Base-by-base conservation (phyloP, 1,140 invertebrate genomes). In the Ceratitis capitata region DNA sequence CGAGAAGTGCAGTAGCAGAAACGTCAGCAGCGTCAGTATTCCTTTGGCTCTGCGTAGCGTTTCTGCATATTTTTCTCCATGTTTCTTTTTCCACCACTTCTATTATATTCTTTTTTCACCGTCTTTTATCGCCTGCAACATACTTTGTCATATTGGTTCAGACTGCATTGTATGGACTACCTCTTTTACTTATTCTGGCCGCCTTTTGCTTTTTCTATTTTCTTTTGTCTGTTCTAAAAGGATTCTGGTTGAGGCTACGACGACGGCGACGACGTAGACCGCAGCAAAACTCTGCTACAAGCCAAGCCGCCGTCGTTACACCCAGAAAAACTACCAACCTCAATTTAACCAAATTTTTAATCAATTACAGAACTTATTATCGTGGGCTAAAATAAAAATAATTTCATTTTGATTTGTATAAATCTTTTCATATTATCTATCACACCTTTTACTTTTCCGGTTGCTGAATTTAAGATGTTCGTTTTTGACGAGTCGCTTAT, bases 371-470 rank as follows among this genome's bases (percentile, higher is more conserved):
- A n/a, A n/a, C n/a, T n/a, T n/a, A n/a, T n/a, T n/a, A n/a, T n/a
- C n/a, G n/a, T n/a, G n/a, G n/a, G n/a, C n/a, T n/a, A n/a, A n/a
- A n/a, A n/a, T n/a, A n/a, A n/a, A n/a, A n/a, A n/a, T n/a, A n/a
- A n/a, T n/a, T n/a, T n/a, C n/a, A n/a, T n/a, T n/a, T n/a, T n/a
- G n/a, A n/a, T n/a, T n/a, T n/a, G n/a, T n/a, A n/a, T n/a, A n/a
- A n/a, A n/a, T n/a, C n/a, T 42, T 74, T 14, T 78, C 45, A 78
- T 1, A 19, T 45, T 78, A 78, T 42, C 26, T 45, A 78, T 7
- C 69, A 39, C 69, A 78, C 69, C 69, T 78, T 78, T 78, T 78
- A n/a, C 45, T 45, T 47, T 26, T 39, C 69, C 69, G 69, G 69
- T n/a, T 39, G 26, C 32, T 45, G 39, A 39, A 78, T 23, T 45